Base-by-base conservation (phyloP, 2,888 invertebrate species). In the Drosophila affinis region DNA sequence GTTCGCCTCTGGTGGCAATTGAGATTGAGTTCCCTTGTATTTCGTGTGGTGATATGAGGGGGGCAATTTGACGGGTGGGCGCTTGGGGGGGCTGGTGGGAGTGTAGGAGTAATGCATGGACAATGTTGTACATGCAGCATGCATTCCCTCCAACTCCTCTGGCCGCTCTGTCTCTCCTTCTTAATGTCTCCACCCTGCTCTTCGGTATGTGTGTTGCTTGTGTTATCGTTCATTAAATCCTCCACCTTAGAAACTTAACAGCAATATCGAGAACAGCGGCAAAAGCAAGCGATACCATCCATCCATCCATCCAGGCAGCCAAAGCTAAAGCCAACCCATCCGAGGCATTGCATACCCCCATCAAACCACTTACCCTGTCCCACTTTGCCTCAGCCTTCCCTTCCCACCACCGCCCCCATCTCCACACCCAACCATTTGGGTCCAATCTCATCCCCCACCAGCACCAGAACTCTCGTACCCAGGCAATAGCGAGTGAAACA, bases 161-260 rank as follows among this genome's bases (percentile, higher is more conserved):
- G 2, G 5, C 34, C n/a, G 7, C 14, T 39, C 39, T 4, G 0
- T 58, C 53, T 12, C 60, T 56, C 14, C 17, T 1, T 1, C 46
- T 9, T 3, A 6, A 17, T 17, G 12, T 14, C 27, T 21, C 29
- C 18, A 0, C 10, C 32, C n/a, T 34, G 14, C 17, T 4, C 32
- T 3, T 17, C 10, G 21, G 49, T 44, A 44, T 32, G 48, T 55
- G 53, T 53, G 21, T 12, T 14, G 12, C 24, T 65, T 72, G 76
- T 74, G 84, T 78, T 87, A 81, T 87, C 87, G 81, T 83, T 87
- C 85, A 83, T 87, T 83, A 84, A 83, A 83, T 83, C 87, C 87
- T 81, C 85, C 83, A 83, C 85, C 85, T 79, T 77, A 68, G 72
- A 68, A 67, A 75, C 74, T 73, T 62, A 84, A 85, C 79, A 84